A percentile compares a stretch with the other conserved stretches of the same genome.
Conservation (phyloP, 2,888 invertebrate genomes). For the Pedicia rivosa region DNA sequence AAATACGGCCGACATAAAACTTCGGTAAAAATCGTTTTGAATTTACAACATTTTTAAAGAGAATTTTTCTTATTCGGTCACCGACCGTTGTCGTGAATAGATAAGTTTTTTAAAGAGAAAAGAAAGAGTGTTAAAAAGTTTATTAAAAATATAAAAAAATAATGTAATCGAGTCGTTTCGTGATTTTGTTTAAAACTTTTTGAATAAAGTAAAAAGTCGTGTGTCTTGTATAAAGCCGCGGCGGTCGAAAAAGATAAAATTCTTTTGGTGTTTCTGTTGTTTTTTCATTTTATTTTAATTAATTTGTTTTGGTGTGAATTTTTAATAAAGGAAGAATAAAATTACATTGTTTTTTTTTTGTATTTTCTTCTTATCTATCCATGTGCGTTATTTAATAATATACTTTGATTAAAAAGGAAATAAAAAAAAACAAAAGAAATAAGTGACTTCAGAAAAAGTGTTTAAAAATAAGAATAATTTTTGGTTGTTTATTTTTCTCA, state of each 20-base stretch:
- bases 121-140: no score
- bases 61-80: conserved; percentile 6
- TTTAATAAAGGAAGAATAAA: not conserved
- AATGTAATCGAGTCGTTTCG: no score
- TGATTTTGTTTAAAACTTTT: no score
- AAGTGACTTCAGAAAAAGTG: not conserved
- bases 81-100: conserved; percentile 4
- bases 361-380: not conserved
- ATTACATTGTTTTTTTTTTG: not conserved
- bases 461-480: no score
- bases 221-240: no score
- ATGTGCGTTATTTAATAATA: conserved; percentile 1
- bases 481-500: not conserved
- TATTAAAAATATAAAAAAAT: no score
- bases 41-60: not conserved
- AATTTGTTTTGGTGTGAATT: not conserved
- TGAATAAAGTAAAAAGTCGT: no score
- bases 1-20: conserved; percentile 49
- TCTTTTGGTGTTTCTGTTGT: no score
- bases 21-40: conserved; percentile 32
- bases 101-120: conserved; percentile 1
- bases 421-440: not conserved
- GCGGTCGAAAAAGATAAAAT: no score
- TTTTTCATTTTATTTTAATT: no score
- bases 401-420: not conserved